Evolutionary conservation across 2,888 invertebrate species (phyloP), one percentile per base, ranked within the genome.

Genomic region (Eledona agricola): DNA sequence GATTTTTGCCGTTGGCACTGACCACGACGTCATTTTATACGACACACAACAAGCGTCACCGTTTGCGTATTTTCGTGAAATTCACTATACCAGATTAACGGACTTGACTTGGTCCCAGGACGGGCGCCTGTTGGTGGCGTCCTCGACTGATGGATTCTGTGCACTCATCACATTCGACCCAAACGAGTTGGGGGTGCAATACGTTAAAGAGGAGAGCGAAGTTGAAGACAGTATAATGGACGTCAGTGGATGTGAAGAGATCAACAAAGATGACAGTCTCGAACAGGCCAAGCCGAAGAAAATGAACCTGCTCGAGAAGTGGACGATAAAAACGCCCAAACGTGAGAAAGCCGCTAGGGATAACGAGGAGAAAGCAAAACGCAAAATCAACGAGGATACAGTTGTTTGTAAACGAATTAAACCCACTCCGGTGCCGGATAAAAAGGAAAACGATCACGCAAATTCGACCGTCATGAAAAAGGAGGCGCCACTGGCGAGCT

Each of bases 111-210:
- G 95, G 94, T 91, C 93, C 0, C 77, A 79, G 5, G 89, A 95
- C 78, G 94, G 93, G 1, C 77, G 79, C 51, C 76, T 89, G 42
- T 75, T 95, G 49, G 80, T 90, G 3, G 86, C 88, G 0, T 90
- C 93, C 1, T 94, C 94, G 6, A 90, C 91, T 0, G 95, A 96
- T 78, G 95, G 95, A 1, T 96, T 89, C 73, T 93, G 93, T 73
- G 89, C 93, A 0, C 78, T 94, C 38, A 80, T 93, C 11, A 84
- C 86, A n/a, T 93, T 95, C 74, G 81, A 82, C 17, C 76, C 81
- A 3, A 82, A 80, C 6, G 93, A 93, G 78, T 74, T 93, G 6
- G 93, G 93, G 3, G 69, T 75, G 12, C 73, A 77, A 12, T 84
- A 83, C 59, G 73, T 78, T 45, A 73, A 75, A 38, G 77, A 79